Conservation (phyloP, 2,113 vertebrate genomes). For the Chaetodon auriga region DNA sequence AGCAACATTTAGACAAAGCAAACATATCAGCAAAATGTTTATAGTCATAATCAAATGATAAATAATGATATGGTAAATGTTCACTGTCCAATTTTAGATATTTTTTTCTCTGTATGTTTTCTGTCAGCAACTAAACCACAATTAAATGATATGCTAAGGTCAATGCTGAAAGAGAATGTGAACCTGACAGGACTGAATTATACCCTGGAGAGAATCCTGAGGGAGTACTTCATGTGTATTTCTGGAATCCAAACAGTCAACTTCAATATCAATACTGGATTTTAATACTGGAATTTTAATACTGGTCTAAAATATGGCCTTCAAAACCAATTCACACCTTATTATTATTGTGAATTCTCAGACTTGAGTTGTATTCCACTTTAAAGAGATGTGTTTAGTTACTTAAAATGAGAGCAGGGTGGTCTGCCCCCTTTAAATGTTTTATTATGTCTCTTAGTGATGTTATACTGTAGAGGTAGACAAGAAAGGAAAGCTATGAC, state of each 20-base stretch:
- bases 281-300: constrained; percentile 16
- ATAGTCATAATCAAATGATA: not conserved
- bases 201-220: not conserved
- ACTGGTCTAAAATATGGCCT: constrained; percentile 7
- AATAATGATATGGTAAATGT: not conserved
- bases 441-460: constrained; percentile 36
- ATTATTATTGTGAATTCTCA: not conserved
- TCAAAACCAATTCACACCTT: not conserved
- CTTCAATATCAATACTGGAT: not conserved
- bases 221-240: not conserved
- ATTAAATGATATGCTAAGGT: not conserved
- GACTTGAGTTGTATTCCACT: not conserved
- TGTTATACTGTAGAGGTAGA: constrained; percentile 29
- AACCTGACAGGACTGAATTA: not conserved
- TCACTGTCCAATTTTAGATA: too few species aligned
- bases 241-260: not conserved
- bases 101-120: not conserved
- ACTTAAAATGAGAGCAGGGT: constrained; percentile 8
- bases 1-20: too few species aligned
- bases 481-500: constrained; percentile 27
- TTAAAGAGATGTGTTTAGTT: constrained; percentile 20
- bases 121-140: not conserved
- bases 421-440: constrained; percentile 15
- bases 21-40: too few species aligned
- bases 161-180: not conserved